Evolutionary conservation across 2,113 vertebrate species (phyloP), one percentile per base, ranked within the genome.

Genomic region (Albula goreensis): DNA sequence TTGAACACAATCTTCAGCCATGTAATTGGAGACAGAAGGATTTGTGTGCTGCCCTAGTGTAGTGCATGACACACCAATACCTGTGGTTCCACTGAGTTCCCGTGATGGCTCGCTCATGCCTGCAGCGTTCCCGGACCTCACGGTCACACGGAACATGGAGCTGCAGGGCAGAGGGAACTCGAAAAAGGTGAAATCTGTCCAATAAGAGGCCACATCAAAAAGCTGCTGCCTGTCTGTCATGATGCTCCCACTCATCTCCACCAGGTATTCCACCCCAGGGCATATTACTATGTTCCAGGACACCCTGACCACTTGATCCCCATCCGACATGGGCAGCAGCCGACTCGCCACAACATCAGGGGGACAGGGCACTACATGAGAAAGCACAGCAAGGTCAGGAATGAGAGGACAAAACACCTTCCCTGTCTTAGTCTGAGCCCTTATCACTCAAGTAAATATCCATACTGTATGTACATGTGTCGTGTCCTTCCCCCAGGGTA

Each of bases 81-180:
- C 95, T 91, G 94, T 91, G 53, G 88, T 25, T 50, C 92, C 93
- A 56, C 50, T 56, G 11, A 89, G 74, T 70, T 81, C 8, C 13
- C 0, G 49, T 31, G 94, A 95, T 0, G 93, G 90, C 0, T 78
- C 0, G 81, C 96, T 91, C 50, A 50, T 66, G 49, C 94, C 95
- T 6, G 87, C 95, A 2, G 83, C 31, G 89, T 95, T 96, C 85
- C 89, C 89, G 83, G 95, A 81, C 0, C 80, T 87, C 2, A 96
- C 91, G 0, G 93, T 93, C 11, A 94, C 57, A 41, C 88, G 92
- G 80, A 91, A 96, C 10, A 85, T 12, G 12, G 94, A 92, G 90
- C 94, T 93, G 86, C 94, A 95, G 8, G 95, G 94, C 56, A 96
- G 81, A 0, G 90, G 93, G 2, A 95, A 86, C 89, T 95, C 94